phyloP scores from a whole-genome alignment of 2,113 vertebrate genomes.

The Neogobius melanostomus region DNA sequence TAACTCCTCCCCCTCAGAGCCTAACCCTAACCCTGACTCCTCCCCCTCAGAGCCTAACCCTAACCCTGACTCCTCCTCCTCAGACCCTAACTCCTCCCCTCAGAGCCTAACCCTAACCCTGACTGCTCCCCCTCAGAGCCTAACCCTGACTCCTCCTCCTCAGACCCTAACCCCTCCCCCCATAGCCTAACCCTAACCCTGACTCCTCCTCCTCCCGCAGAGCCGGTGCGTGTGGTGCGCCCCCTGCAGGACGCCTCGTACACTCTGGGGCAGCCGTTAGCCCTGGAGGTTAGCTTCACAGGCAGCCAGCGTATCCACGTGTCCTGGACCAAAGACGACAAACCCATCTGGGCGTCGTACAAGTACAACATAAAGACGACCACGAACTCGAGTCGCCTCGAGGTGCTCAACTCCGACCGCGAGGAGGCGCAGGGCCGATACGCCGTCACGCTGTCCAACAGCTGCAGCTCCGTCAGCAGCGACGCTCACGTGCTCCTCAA shows the following conservation, averaged over 20 bases:
- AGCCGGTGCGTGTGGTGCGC: constrained; percentile 37
- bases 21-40: neutral
- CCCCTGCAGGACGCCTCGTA: constrained; percentile 71
- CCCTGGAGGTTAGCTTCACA: constrained; percentile 54
- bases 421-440: constrained; percentile 80
- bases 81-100: neutral
- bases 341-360: constrained; percentile 79
- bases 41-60: too few species aligned
- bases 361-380: constrained; percentile 66
- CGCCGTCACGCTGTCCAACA: constrained; percentile 83
- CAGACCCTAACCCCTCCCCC: neutral
- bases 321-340: constrained; percentile 84
- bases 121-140: neutral
- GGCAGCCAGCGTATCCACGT: constrained; percentile 82
- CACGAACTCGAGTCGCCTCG: constrained; percentile 78
- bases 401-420: constrained; percentile 78
- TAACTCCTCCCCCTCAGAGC: neutral
- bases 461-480: constrained; percentile 81
- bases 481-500: constrained; percentile 74
- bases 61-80: neutral
- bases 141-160: neutral
- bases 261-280: constrained; percentile 32
- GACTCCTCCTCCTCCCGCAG: constrained; percentile 25
- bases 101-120: too few species aligned
- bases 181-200: constrained; percentile 14